Conservation (phyloP, 2,113 vertebrate species). For the Chloebia gouldiae region DNA sequence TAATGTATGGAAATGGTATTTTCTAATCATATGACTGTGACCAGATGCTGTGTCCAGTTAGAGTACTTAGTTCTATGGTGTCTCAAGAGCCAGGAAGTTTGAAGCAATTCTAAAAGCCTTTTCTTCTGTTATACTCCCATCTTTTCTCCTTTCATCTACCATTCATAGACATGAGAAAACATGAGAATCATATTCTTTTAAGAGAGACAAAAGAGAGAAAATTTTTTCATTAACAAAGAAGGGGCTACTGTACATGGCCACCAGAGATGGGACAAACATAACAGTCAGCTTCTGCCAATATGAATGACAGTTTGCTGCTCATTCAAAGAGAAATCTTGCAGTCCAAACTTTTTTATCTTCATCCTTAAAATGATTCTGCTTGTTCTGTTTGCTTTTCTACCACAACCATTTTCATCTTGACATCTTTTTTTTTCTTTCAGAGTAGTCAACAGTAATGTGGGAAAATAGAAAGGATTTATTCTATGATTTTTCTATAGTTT, state of each 20-base stretch:
- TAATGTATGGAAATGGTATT: background rate
- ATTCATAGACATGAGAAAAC: background rate
- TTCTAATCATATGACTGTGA: background rate
- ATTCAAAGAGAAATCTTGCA: background rate
- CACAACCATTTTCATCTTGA: background rate
- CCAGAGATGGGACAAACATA: background rate
- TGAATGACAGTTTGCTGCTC: background rate
- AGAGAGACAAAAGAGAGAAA: background rate
- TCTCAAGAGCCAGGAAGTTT: background rate
- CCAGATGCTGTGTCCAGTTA: background rate
- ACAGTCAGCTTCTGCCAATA: background rate
- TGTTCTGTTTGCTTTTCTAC: background rate
- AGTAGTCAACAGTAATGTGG: background rate
- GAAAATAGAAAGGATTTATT: background rate
- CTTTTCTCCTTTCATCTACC: background rate
- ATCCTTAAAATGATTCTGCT: background rate
- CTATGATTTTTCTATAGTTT: background rate
- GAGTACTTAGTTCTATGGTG: background rate
- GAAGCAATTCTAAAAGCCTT: background rate
- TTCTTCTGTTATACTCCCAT: background rate
- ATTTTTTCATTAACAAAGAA: background rate
- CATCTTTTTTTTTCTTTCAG: background rate
- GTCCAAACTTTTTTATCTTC: background rate
- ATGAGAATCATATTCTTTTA: background rate
- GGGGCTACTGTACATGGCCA: background rate